Evolutionary conservation across 1,140 invertebrate genomes (phyloP).

Genomic region (Hormaphis cornu): DNA sequence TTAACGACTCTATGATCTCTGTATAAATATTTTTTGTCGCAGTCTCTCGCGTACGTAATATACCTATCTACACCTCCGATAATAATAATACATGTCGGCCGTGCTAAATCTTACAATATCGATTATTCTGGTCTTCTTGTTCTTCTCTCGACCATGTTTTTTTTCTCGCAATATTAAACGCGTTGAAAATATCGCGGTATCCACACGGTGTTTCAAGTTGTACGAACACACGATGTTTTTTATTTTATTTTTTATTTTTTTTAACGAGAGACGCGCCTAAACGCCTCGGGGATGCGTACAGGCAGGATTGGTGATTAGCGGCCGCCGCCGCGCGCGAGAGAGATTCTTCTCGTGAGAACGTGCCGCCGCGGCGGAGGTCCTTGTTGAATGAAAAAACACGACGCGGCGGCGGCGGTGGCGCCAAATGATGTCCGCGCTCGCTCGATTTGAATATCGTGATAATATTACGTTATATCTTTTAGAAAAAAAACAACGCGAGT

Average conservation of each 20-base stretch:
- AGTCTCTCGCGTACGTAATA: background rate
- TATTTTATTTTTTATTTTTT: slow-evolving; percentile 7
- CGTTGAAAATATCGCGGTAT: too few species aligned
- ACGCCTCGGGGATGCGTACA: background rate
- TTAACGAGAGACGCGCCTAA: slow-evolving; percentile 30
- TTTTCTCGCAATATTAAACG: too few species aligned
- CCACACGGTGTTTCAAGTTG: too few species aligned
- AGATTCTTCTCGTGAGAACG: slow-evolving; percentile 31
- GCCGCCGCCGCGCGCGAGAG: background rate
- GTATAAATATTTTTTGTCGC: too few species aligned
- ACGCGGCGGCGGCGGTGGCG: slow-evolving; percentile 13
- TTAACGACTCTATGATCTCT: too few species aligned
- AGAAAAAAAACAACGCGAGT: too few species aligned
- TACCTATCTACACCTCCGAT: too few species aligned
- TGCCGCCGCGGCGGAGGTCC: slow-evolving; percentile 1
- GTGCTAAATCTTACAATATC: too few species aligned
- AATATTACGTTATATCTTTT: too few species aligned
- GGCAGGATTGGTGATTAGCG: background rate
- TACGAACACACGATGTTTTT: background rate
- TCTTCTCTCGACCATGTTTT: too few species aligned
- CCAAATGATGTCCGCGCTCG: slow-evolving; percentile 17
- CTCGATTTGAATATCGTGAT: slow-evolving; percentile 18
- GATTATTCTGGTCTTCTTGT: too few species aligned
- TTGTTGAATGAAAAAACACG: slow-evolving; percentile 28
- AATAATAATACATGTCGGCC: too few species aligned